These are phyloP conservation scores for Phortica magna DNA, from an alignment of 2,888 invertebrate species.

Conservation along the genomic window DNA sequence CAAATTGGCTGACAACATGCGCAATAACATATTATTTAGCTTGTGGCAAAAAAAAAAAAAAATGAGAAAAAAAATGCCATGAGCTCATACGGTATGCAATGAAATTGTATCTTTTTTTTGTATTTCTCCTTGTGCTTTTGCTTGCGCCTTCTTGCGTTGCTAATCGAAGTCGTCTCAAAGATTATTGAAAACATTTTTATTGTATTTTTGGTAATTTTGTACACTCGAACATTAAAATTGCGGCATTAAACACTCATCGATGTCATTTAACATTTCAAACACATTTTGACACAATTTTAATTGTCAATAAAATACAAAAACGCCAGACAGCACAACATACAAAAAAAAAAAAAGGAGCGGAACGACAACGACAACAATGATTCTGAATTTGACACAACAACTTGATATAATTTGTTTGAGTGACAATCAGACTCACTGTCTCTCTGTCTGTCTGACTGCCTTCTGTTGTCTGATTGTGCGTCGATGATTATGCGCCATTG, in stretches of 20 bases:
- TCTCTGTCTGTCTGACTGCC: not conserved
- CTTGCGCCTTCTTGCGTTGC: not conserved
- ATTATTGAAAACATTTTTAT: not conserved
- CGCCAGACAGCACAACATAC: not conserved
- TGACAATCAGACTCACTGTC: not conserved
- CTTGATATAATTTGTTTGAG: not conserved
- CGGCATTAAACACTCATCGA: not conserved
- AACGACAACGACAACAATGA: not conserved
- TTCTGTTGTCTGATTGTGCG: not conserved
- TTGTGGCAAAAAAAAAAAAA: not conserved
- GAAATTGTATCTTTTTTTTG: not conserved
- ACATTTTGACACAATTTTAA: constrained; percentile 73
- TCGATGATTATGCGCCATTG: constrained; percentile 3
- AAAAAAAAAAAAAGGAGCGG: not conserved
- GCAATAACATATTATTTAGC: too few relatives aligned
- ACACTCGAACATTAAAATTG: not conserved
- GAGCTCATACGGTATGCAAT: not conserved
- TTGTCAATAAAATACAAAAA: constrained; percentile 65
- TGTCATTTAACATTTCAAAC: constrained; percentile 58
- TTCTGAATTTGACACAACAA: not conserved
- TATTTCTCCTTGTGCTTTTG: not conserved
- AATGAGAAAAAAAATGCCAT: not conserved
- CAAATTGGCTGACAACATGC: too few relatives aligned
- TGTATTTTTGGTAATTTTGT: not conserved
- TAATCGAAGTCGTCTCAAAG: constrained; percentile 1